Percentiles rank a stretch among this genome's conserved stretches.
Evolutionary conservation across 2,888 invertebrate genomes (phyloP).

Genomic region (Drosophila cracens): DNA sequence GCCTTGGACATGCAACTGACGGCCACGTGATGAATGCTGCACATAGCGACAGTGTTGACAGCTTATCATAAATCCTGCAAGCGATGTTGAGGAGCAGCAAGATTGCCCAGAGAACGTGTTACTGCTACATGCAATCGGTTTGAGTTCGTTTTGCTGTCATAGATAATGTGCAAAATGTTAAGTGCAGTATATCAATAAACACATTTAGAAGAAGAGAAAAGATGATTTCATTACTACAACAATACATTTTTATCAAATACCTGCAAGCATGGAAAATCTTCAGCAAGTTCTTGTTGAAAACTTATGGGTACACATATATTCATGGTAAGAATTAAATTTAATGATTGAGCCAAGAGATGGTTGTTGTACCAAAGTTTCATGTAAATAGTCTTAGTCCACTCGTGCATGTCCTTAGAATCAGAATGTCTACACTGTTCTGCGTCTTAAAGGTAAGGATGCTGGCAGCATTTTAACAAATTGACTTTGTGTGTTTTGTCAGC

Average conservation of each 20-base stretch:
- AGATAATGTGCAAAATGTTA: conserved; percentile 14
- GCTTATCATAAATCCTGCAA: conserved; percentile 65
- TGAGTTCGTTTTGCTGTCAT: conserved; percentile 32
- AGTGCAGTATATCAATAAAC: conserved; percentile 14
- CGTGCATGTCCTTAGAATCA: conserved; percentile 4
- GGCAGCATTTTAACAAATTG: conserved; percentile 59
- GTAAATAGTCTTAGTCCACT: conserved; percentile 3
- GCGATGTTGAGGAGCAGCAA: conserved; percentile 18
- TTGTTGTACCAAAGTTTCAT: neutral
- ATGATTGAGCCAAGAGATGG: neutral
- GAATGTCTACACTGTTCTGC: neutral
- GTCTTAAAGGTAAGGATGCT: conserved; percentile 19
- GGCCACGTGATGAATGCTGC: conserved; percentile 73
- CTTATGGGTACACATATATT: neutral
- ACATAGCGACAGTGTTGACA: conserved; percentile 51
- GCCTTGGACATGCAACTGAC: conserved; percentile 70
- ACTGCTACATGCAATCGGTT: conserved; percentile 51
- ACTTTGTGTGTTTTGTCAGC: conserved; percentile 71
- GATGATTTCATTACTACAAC: neutral
- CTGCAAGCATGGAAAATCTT: neutral
- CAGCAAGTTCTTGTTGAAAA: neutral
- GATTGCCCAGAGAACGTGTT: conserved; percentile 21
- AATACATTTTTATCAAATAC: neutral
- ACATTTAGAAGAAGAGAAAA: neutral
- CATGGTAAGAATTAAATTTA: conserved; percentile 1